These are phyloP conservation scores for Sturnira hondurensis DNA, from an alignment of 2,113 vertebrate genomes.

Conservation along the genomic window DNA sequence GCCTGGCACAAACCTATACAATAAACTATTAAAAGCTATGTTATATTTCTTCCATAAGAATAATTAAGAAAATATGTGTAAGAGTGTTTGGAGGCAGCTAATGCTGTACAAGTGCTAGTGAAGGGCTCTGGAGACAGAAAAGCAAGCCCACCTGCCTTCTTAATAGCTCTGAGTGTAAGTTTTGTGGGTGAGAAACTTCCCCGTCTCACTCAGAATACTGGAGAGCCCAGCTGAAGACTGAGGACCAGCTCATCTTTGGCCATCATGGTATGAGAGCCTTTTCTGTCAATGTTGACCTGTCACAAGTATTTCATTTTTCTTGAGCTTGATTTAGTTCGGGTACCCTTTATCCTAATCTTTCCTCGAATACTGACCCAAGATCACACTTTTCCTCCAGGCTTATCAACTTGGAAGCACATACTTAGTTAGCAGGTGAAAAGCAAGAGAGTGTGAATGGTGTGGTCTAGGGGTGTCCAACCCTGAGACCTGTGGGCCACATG, in stretches of 20 bases:
- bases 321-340: neutral
- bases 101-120: neutral
- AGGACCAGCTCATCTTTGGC: neutral
- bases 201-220: neutral
- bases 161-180: neutral
- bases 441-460: neutral
- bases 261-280: neutral
- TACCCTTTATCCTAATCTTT: neutral
- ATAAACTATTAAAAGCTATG: neutral
- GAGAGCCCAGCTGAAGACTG: neutral
- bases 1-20: neutral
- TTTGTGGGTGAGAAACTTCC: neutral
- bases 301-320: neutral
- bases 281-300: neutral
- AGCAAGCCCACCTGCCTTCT: neutral
- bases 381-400: neutral
- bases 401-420: neutral
- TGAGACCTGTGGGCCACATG: no score
- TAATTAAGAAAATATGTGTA: neutral
- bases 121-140: neutral
- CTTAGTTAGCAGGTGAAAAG: neutral
- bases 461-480: neutral
- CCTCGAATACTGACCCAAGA: neutral
- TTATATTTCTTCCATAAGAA: neutral
- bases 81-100: neutral